These are phyloP conservation scores for Anthopleura sola DNA, from an alignment of 64 coral and sea anemone species.

Conservation along the genomic window DNA sequence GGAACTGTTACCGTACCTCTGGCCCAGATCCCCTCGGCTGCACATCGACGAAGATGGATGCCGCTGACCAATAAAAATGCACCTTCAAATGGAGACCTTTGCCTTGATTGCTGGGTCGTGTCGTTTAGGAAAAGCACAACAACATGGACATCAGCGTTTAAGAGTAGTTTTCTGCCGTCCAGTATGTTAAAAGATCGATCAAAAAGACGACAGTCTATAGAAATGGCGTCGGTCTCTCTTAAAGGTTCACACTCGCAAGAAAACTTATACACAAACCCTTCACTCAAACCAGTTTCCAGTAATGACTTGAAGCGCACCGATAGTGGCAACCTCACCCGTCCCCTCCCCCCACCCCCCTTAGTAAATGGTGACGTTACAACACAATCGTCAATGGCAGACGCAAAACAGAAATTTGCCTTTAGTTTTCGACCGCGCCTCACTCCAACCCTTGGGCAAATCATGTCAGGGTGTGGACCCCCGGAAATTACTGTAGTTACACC, in stretches of 20 bases:
- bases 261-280: slow-evolving; percentile 57
- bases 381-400: neutral
- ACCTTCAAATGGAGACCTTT: slow-evolving; percentile 76
- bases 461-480: slow-evolving; percentile 62
- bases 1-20: slow-evolving; percentile 69
- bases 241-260: slow-evolving; percentile 75
- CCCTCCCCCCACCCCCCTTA: neutral
- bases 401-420: slow-evolving; percentile 13
- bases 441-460: slow-evolving; percentile 82
- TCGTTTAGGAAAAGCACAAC: slow-evolving; percentile 60
- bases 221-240: slow-evolving; percentile 46
- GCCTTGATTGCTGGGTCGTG: slow-evolving; percentile 90
- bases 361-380: neutral
- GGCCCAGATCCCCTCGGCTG: slow-evolving; percentile 79
- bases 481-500: slow-evolving; percentile 94
- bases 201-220: slow-evolving; percentile 63
- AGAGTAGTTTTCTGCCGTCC: slow-evolving; percentile 17
- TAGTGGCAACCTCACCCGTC: neutral
- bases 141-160: slow-evolving; percentile 22
- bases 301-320: neutral
- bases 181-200: slow-evolving; percentile 40
- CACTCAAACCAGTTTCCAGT: neutral
- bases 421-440: slow-evolving; percentile 62
- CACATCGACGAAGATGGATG: slow-evolving; percentile 88
- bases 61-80: slow-evolving; percentile 69